Evolutionary conservation across 2,888 invertebrate genomes (phyloP).

Genomic region (Tethea ocularis): DNA sequence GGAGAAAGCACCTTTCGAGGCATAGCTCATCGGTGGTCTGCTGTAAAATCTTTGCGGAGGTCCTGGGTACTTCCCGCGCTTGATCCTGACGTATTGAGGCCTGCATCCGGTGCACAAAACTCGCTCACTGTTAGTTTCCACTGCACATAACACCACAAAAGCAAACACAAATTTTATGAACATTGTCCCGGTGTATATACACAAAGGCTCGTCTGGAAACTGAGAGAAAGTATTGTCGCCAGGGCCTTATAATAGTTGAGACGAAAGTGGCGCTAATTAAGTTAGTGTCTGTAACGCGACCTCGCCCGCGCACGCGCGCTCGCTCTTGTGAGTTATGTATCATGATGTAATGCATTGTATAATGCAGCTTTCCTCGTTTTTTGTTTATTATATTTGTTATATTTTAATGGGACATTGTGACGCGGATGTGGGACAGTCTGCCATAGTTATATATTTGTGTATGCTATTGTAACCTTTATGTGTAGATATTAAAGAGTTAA

Average conservation of each 20-base stretch:
- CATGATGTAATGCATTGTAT: constrained; percentile 43
- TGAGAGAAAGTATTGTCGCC: constrained; percentile 57
- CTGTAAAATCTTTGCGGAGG: constrained; percentile 60
- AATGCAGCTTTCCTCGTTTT: constrained; percentile 35
- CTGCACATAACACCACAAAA: constrained; percentile 43
- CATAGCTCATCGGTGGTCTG: constrained; percentile 51
- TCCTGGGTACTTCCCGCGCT: constrained; percentile 62
- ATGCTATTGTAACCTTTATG: not conserved
- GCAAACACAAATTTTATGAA: constrained; percentile 24
- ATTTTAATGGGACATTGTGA: constrained; percentile 12
- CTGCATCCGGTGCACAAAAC: constrained; percentile 37
- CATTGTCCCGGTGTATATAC: constrained; percentile 24
- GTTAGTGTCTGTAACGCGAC: constrained; percentile 52
- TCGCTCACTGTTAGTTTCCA: constrained; percentile 46
- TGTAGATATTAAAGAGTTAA: not conserved
- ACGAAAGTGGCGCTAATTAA: constrained; percentile 75
- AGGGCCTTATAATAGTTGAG: constrained; percentile 68
- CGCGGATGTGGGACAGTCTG: constrained; percentile 15
- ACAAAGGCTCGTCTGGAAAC: constrained; percentile 49
- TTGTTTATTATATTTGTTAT: constrained; percentile 20
- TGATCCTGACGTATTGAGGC: constrained; percentile 51
- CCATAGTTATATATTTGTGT: not conserved
- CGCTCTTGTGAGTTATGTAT: constrained; percentile 9
- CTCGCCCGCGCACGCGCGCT: constrained; percentile 17
- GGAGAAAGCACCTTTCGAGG: constrained; percentile 54